Percentiles rank a stretch among this genome's conserved stretches.
Evolutionary conservation across 2,797 vertebrate genomes (phyloP).

Genomic region (Geotrypetes seraphini): DNA sequence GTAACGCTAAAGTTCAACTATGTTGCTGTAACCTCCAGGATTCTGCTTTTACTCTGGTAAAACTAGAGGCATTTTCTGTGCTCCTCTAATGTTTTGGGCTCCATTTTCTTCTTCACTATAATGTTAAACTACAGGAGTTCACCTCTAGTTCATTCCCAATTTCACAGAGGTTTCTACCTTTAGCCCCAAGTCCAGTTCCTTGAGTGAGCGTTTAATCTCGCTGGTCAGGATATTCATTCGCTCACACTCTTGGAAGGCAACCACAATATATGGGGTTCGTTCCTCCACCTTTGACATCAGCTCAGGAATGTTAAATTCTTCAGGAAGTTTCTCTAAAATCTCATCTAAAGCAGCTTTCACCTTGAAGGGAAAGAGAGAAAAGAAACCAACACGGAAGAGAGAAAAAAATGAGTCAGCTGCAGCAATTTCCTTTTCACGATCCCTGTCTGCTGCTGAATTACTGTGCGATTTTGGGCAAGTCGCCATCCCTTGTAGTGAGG

Average conservation of each 20-base stretch:
- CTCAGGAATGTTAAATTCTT: conserved; percentile 79
- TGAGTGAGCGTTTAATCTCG: conserved; percentile 69
- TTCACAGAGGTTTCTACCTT: conserved; percentile 68
- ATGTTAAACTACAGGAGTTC: not conserved
- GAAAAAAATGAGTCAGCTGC: too few species aligned
- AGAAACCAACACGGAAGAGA: too few species aligned
- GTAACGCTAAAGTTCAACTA: too few species aligned
- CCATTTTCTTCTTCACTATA: too few species aligned
- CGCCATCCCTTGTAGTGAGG: too few species aligned
- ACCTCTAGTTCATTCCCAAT: too few species aligned
- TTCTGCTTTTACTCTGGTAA: not conserved
- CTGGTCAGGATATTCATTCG: conserved; percentile 78
- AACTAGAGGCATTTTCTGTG: accelerated
- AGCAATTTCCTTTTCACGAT: too few species aligned
- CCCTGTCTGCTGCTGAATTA: too few species aligned
- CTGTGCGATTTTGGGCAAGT: too few species aligned
- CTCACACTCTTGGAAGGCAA: conserved; percentile 87
- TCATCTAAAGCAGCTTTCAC: conserved; percentile 75
- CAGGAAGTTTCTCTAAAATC: conserved; percentile 72
- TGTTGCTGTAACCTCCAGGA: too few species aligned
- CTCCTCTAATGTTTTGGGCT: not conserved
- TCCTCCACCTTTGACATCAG: conserved; percentile 74
- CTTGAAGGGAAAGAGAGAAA: conserved; percentile 48
- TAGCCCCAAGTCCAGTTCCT: conserved; percentile 72
- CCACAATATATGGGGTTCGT: conserved; percentile 76